These are phyloP conservation scores for Daboia siamensis DNA, from an alignment of 2,113 vertebrate species.

Conservation along the genomic window DNA sequence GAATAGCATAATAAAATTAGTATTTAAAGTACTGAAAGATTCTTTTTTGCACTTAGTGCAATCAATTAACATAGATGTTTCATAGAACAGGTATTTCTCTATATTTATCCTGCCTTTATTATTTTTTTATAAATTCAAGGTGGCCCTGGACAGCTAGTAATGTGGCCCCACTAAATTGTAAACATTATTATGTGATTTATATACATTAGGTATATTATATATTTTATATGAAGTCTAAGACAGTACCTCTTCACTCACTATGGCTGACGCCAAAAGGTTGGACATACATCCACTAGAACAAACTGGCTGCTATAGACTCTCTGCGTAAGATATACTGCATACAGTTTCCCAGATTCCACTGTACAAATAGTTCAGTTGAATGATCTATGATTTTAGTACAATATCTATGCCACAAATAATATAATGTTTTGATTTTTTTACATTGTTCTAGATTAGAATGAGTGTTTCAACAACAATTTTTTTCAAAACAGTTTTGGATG, in stretches of 20 bases:
- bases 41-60: not conserved
- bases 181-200: not conserved
- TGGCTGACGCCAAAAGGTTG: not conserved
- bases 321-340: not conserved
- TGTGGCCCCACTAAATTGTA: not conserved
- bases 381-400: not conserved
- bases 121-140: not conserved
- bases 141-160: not conserved
- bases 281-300: not conserved
- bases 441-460: not conserved
- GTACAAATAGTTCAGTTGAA: not conserved
- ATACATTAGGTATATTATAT: not conserved
- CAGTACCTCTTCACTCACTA: not conserved
- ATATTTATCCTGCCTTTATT: not conserved
- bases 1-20: not conserved
- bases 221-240: not conserved
- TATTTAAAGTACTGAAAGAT: not conserved
- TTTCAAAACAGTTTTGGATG: not conserved
- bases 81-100: constrained; percentile 34
- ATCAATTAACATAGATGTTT: constrained; percentile 3
- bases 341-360: not conserved
- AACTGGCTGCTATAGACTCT: not conserved
- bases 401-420: not conserved
- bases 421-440: not conserved
- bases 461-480: not conserved